Evolutionary conservation across 2,888 invertebrate genomes (phyloP), one percentile per base, ranked within the genome.

Genomic region (Agelastica alni): DNA sequence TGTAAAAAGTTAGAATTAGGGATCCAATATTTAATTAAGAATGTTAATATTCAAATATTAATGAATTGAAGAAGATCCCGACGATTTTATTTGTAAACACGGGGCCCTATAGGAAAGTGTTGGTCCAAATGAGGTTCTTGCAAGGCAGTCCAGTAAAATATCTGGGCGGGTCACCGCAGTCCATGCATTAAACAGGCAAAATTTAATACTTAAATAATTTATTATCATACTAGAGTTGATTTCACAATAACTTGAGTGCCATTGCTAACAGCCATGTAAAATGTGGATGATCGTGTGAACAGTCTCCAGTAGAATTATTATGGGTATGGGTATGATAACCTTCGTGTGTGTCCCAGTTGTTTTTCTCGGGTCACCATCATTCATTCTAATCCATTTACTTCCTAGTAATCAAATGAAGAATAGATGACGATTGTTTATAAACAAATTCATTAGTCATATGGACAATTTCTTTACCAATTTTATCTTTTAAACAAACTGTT

Each of bases 241-340:
- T 60, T 58, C 58, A 56, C 60, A 56, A 54, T 56, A 52, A 54
- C 46, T 56, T 49, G 51, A 56, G 53, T 58, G 44, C 56, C 58
- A 58, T 58, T 56, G 53, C 51, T 56, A 49, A 56, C 52, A 68
- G 67, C 62, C 58, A 59, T 59, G 55, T 57, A 53, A 59, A 42
- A 59, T 55, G 55, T 56, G 61, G 61, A 61, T 59, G 59, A 56
- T 61, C 59, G 61, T 59, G 59, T 59, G 58, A 61, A 61, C 58
- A 43, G 45, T 51, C 56, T 56, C 53, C 54, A 58, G 53, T 56
- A 49, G 48, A 58, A 42, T 42, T 45, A 46, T 49, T 60, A 53
- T 47, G 52, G 41, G 54, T 56, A 51, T 36, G 32, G 16, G 42
- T 54, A n/a, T n/a, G n/a, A n/a, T n/a, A 54, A 47, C 55, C 51